Base-by-base conservation (phyloP, 2,797 vertebrate genomes). In the Schizopygopsis pylzovi region DNA sequence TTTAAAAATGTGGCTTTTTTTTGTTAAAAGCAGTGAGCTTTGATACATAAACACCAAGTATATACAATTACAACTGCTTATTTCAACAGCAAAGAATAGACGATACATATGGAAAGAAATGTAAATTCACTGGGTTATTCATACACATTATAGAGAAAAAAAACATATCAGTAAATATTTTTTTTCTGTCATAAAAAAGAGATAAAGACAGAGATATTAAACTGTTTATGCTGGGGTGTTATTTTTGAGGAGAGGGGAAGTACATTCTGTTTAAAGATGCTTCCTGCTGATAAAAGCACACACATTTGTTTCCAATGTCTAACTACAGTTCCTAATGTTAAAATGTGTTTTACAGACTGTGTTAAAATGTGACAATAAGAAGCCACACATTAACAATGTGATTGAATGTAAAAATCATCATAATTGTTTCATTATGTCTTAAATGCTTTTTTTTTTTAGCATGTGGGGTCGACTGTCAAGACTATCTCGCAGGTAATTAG, bases 391-490 rank as follows among this genome's bases (percentile, higher is more conserved):
- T 1, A 33, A 33, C 9, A 76, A 76, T 20, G 28, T 37, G n/a
- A 52, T 3, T 33, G 47, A 52, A 37, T 20, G 45, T 52, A 54
- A 20, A 49, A 11, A 33, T 22, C 16, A 54, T 56, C 16, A 37
- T 7, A n/a, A 65, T 28, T 41, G 11, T 43, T n/a, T 80, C 22
- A 52, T 22, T 16, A 52, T 20, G 11, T 75, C 13, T 59, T 33
- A 18, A 56, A 54, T n/a, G 2, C 79, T 28, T 28, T 70, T 20
- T 81, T 70, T 20, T 68, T 86, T 86, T 81, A 94, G 93, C 82
- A 2, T 92, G 82, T 92, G 87, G 87, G 92, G 90, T 87, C 88
- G 92, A 7, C 68, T 94, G 18, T 93, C 93, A 56, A 91, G 93
- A 52, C 0, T 93, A 59, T 91, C 92, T 76, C 91, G 89, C 71